phyloP scores from a whole-genome alignment of 2,888 invertebrate genomes.

The Spisula solida region DNA sequence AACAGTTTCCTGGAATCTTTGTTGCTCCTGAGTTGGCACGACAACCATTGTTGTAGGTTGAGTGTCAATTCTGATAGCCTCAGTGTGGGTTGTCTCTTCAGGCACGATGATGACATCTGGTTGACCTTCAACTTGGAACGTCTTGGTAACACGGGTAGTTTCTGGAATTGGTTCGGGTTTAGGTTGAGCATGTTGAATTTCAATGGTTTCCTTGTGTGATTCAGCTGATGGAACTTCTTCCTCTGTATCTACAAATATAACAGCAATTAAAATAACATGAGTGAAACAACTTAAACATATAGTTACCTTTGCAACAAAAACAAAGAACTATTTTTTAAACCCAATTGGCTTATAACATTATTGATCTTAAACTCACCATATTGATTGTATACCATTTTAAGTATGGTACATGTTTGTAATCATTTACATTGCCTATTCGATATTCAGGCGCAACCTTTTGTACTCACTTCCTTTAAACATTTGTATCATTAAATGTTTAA shows the following conservation, averaged over 20 bases:
- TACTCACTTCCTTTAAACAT: too few relatives aligned
- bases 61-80: constrained; percentile 72
- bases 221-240: constrained; percentile 81
- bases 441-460: too few relatives aligned
- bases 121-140: constrained; percentile 65
- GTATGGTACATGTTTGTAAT: too few relatives aligned
- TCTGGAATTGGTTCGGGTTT: constrained; percentile 53
- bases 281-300: background rate
- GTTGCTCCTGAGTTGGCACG: constrained; percentile 49
- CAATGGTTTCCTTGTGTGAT: constrained; percentile 81
- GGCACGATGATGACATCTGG: constrained; percentile 73
- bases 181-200: constrained; percentile 77
- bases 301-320: too few relatives aligned
- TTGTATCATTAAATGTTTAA: too few relatives aligned
- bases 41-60: constrained; percentile 43
- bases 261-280: background rate
- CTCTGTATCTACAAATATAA: constrained; percentile 70
- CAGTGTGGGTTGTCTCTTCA: constrained; percentile 72
- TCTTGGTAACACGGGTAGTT: constrained; percentile 70
- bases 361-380: too few relatives aligned
- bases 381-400: too few relatives aligned
- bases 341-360: too few relatives aligned
- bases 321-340: too few relatives aligned
- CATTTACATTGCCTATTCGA: too few relatives aligned
- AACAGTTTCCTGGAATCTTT: constrained; percentile 60